Percentiles rank a stretch among this genome's conserved stretches.
Conservation (phyloP, 2,888 invertebrate genomes). For the Nymphalis polychloros region DNA sequence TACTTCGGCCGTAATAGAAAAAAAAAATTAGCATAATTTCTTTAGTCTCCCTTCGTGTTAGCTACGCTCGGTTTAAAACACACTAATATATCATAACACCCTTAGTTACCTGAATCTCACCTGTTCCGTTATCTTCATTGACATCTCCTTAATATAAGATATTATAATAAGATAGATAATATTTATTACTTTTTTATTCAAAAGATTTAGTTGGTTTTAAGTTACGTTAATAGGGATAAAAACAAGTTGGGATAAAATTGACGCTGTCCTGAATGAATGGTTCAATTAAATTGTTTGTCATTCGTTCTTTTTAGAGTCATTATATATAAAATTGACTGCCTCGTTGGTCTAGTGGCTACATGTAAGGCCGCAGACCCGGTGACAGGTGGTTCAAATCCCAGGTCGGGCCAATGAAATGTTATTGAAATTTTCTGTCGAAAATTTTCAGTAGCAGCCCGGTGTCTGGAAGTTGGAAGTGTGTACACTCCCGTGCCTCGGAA, state of each 20-base stretch:
- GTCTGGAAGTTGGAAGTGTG: too few species aligned
- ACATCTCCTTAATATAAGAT: constrained; percentile 13
- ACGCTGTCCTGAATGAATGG: background rate
- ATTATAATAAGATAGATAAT: background rate
- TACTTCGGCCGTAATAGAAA: background rate
- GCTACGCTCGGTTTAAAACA: background rate
- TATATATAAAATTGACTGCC: too few species aligned
- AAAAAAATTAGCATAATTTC: background rate
- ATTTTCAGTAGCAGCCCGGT: too few species aligned
- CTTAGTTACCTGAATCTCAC: constrained; percentile 14
- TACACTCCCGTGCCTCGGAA: too few species aligned
- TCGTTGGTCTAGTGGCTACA: too few species aligned
- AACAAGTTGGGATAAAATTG: background rate
- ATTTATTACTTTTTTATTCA: constrained; percentile 17
- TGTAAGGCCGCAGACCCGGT: too few species aligned
- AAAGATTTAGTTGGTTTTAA: constrained; percentile 21
- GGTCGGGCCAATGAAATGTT: too few species aligned
- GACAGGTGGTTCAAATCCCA: too few species aligned
- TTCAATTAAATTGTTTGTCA: too few species aligned
- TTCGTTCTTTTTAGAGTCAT: too few species aligned
- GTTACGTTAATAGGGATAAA: constrained; percentile 21
- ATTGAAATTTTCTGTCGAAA: too few species aligned
- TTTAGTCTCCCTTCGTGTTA: background rate
- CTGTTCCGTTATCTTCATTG: constrained; percentile 20
- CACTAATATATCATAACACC: constrained; percentile 12